Evolutionary conservation across 2,888 invertebrate species (phyloP), one percentile per base, ranked within the genome.

Genomic region (Diloba caeruleocephala): DNA sequence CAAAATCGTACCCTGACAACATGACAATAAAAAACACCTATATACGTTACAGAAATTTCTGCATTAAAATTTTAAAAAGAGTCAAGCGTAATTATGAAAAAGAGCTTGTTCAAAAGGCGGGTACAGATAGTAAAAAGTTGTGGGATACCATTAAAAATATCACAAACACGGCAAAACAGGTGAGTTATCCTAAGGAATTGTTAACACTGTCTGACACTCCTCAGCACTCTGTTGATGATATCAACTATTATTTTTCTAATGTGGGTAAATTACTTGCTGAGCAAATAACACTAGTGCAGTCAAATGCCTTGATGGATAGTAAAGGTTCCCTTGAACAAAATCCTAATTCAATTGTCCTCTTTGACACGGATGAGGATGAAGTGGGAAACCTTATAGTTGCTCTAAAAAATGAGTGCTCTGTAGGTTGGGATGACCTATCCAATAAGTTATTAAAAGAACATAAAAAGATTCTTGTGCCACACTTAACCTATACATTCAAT

Each of bases 41-140:
- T 2, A 17, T 1, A 5, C 14, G 38, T 1, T 38, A 38, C 10
- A 38, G 38, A n/a, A 26, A 38, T 15, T 38, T 38, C 5, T 38
- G 38, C 26, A 15, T 1, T n/a, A 5, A 9, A 1, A 38, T 38
- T 10, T 3, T 38, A 1, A 38, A 36, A 13, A 36, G 23, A 23
- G 23, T 23, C 3, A 36, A 13, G 8, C 23, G 21, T 8, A 8
- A 12, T 5, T 38, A 38, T 26, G 15, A 38, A 15, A 38, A n/a
- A 15, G 15, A 28, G 0, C 6, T 26, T 3, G n/a, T 38, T 26
- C 8, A n/a, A 26, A 26, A 28, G 26, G 38, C 38, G 6, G 38
- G 38, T n/a, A 26, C 14, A 10, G 15, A 38, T 3, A 26, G 15
- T n/a, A 26, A 38, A 38, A 38, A 38, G 15, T 15, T 38, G n/a